Evolutionary conservation across 1,140 invertebrate genomes (phyloP), one percentile per base, ranked within the genome.

Genomic region (Hestina assimilis): DNA sequence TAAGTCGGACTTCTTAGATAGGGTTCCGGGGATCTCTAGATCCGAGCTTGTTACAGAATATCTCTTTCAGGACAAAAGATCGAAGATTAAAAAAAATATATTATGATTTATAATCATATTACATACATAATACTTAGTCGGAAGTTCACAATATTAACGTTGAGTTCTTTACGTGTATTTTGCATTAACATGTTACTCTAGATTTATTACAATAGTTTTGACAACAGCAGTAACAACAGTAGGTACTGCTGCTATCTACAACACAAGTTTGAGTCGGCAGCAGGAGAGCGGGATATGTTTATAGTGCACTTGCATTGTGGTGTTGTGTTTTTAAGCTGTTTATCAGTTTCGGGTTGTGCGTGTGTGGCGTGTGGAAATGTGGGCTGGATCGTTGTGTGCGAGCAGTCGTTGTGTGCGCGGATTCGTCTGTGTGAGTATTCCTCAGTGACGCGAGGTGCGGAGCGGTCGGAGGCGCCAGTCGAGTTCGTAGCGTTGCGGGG

Each of bases 251-350:
- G 55, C 24, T 56, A 53, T 60, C 52, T 38, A 33, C 24, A 42
- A 40, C 31, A 46, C 50, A 66, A 54, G 46, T 56, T 48, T 52
- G 45, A 38, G 41, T 42, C 53, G 28, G 21, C 42, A 33, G 54
- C 54, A 75, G 71, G 66, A 72, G 69, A 74, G 65, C 69, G 56
- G 56, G 54, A 59, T 73, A 75, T 79, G 66, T 73, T 74, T 64
- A 68, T 74, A 69, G 66, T 81, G 80, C 77, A 82, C 55, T 76
- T 75, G 72, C 74, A 75, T 69, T 62, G 70, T 67, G 56, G 63
- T 79, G 70, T 75, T 72, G 74, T 78, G 72, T 78, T 79, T 86
- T 80, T 77, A 71, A 78, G 66, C 64, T 79, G 81, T 84, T 87
- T 84, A 84, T 87, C 81, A 80, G 79, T 82, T 63, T 70, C 28